Conservation (phyloP, 1,140 invertebrate species). For the Eueides isabella region DNA sequence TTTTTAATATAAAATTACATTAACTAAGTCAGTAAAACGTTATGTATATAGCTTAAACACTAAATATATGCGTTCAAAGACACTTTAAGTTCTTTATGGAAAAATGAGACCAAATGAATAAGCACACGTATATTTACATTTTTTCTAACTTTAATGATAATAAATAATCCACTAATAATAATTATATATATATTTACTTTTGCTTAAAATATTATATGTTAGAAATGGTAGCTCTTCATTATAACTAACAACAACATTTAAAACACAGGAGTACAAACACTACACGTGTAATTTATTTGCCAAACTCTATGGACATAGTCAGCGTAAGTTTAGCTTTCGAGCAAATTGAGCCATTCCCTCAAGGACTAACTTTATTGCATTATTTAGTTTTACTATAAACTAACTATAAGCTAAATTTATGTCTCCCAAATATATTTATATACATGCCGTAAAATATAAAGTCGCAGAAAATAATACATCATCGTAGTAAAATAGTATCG, state of each 20-base stretch:
- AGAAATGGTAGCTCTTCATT: neutral
- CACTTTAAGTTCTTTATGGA: too few species aligned
- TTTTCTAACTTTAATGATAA: too few species aligned
- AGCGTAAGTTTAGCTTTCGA: slow-evolving; percentile 7
- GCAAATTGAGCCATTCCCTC: slow-evolving; percentile 11
- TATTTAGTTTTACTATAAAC: slow-evolving; percentile 3
- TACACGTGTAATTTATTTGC: slow-evolving; percentile 13
- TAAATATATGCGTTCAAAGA: too few species aligned
- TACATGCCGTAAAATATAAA: too few species aligned
- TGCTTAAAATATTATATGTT: neutral
- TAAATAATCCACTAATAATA: neutral
- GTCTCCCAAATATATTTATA: neutral
- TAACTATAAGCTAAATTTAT: neutral
- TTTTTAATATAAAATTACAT: too few species aligned
- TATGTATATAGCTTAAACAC: too few species aligned
- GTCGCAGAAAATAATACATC: too few species aligned
- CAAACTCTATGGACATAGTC: slow-evolving; percentile 10
- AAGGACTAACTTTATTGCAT: slow-evolving; percentile 5
- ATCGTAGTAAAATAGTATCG: too few species aligned
- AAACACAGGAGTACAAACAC: slow-evolving; percentile 1
- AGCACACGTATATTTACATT: too few species aligned
- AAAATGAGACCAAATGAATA: too few species aligned
- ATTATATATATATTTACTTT: neutral
- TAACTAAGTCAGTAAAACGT: too few species aligned
- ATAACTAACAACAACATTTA: slow-evolving; percentile 13